Evolutionary conservation across 2,888 invertebrate species (phyloP), one percentile per base, ranked within the genome.

Genomic region (Anthrax anthrax): DNA sequence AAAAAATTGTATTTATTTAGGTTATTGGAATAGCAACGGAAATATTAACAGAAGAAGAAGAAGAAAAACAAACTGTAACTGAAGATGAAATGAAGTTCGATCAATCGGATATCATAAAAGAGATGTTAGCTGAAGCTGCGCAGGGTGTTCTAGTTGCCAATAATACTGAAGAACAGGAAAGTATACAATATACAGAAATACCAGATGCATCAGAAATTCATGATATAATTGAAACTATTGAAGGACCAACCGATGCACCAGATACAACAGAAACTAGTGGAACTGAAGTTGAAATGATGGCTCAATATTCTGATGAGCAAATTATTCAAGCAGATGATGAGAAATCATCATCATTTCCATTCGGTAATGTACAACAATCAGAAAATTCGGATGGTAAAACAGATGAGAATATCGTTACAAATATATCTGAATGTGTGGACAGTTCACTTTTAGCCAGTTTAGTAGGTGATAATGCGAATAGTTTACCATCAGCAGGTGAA

Each of bases 401-500:
- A 41, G 56, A 57, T 40, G 58, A 52, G 34, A 52, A 54, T 37
- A 39, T 37, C 2, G 47, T 43, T 2, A 51, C 54, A 10, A 58
- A 60, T 10, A 58, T 57, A 27, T 56, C 57, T 18, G 59, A 59
- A 36, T 57, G 57, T 13, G 67, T 65, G 18, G 67, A 67, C 44
- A 68, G 61, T 29, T 64, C 62, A 3, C 53, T 69, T 12, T 50
- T 69, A 10, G 68, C 69, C 2, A 68, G 67, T 10, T 54, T 68
- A 32, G 68, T 60, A 5, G 67, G 67, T 0, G 68, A 69, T 46
- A 69, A 69, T 57, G 68, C 68, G 4, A 69, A 69, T 39, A 67
- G 68, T 40, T 53, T 69, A 42, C 69, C 68, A 0, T 67, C 68
- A 5, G 66, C 62, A 4, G 63, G 60, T 0, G 65, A 64, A 18